Evolutionary conservation across 2,888 invertebrate species (phyloP).

Genomic region (Caradrina clavipalpis): DNA sequence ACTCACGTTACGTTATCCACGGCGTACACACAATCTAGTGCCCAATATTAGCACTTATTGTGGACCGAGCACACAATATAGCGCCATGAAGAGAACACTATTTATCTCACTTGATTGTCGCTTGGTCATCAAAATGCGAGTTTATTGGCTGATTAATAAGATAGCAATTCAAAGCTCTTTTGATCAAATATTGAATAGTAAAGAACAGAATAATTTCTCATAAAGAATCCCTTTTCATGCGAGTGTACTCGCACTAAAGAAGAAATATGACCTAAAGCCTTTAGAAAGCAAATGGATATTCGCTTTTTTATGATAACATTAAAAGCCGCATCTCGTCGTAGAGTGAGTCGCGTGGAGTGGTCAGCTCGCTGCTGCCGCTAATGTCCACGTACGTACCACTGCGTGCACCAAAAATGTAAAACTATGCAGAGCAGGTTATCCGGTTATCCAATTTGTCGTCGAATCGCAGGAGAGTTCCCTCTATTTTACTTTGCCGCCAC

Average conservation of each 20-base stretch:
- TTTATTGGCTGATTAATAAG: constrained; percentile 1
- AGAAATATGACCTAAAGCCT: constrained; percentile 16
- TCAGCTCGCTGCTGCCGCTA: background rate
- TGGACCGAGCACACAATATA: background rate
- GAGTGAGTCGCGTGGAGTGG: background rate
- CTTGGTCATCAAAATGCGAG: background rate
- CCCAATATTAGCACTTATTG: constrained; percentile 1
- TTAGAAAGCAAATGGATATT: constrained; percentile 22
- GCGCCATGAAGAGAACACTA: background rate
- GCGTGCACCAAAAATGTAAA: constrained; percentile 54
- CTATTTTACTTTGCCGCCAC: constrained; percentile 64
- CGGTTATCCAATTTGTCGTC: constrained; percentile 60
- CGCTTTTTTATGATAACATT: constrained; percentile 19
- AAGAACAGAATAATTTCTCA: constrained; percentile 4
- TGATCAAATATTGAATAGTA: constrained; percentile 7
- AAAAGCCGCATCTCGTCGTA: constrained; percentile 21
- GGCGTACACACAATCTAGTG: background rate
- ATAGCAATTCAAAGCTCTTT: constrained; percentile 13
- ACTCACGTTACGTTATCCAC: constrained; percentile 11
- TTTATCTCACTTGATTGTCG: background rate
- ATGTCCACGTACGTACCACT: constrained; percentile 29
- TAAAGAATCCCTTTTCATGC: constrained; percentile 1
- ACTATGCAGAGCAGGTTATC: constrained; percentile 52
- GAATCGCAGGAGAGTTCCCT: constrained; percentile 56
- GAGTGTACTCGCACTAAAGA: background rate